Conservation (phyloP, 1,140 invertebrate genomes). For the Trissolcus basalis region DNA sequence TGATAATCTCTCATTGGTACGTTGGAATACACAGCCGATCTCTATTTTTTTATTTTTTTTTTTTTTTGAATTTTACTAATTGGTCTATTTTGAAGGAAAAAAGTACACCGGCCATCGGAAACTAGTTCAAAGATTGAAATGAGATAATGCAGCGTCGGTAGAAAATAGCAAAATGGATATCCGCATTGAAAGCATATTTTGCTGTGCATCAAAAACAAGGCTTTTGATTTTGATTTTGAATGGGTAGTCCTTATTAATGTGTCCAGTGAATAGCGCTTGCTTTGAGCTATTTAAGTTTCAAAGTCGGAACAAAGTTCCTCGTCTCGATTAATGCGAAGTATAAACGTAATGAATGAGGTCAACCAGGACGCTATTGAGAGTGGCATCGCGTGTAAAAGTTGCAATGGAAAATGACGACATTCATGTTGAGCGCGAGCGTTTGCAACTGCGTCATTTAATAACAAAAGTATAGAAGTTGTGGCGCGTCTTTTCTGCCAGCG, state of each 20-base stretch:
- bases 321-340: slow-evolving; percentile 43
- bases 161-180: too few species aligned
- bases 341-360: slow-evolving; percentile 52
- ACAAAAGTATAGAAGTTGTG: slow-evolving; percentile 35
- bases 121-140: too few species aligned
- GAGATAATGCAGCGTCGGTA: too few species aligned
- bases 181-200: slow-evolving; percentile 1
- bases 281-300: slow-evolving; percentile 41
- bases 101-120: too few species aligned
- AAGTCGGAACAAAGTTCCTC: slow-evolving; percentile 38
- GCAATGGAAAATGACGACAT: slow-evolving; percentile 36
- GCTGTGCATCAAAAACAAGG: slow-evolving; percentile 19
- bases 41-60: too few species aligned
- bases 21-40: too few species aligned
- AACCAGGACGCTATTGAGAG: slow-evolving; percentile 29
- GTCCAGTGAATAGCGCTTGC: slow-evolving; percentile 20
- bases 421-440: slow-evolving; percentile 36
- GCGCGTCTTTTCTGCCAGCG: slow-evolving; percentile 19
- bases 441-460: slow-evolving; percentile 42
- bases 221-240: slow-evolving; percentile 41
- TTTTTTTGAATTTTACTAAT: too few species aligned
- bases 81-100: too few species aligned
- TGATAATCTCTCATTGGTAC: too few species aligned
- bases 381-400: slow-evolving; percentile 37
- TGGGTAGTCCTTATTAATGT: slow-evolving; percentile 31